phyloP scores from a whole-genome alignment of 2,113 vertebrate species.

The Pluvialis apricaria region DNA sequence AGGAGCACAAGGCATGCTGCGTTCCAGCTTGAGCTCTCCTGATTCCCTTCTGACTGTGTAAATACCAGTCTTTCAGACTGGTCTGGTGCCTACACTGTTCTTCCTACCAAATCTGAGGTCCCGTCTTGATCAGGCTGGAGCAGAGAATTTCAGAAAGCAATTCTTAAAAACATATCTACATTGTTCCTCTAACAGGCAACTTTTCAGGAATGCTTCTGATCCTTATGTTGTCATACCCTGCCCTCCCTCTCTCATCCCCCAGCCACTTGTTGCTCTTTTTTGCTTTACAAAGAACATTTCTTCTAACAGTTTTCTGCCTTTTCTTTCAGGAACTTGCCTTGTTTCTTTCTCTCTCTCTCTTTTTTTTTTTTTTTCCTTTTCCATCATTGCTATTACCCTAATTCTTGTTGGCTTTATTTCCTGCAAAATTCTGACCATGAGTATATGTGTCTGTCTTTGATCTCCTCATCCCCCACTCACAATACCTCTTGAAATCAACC shows the following conservation, averaged over 20 bases:
- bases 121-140: neutral
- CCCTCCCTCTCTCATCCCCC: neutral
- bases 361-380: accelerated
- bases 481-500: neutral
- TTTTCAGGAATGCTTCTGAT: neutral
- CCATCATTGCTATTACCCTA: neutral
- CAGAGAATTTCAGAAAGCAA: neutral
- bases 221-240: neutral
- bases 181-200: neutral
- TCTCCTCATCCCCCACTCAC: neutral
- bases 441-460: neutral
- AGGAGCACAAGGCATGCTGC: neutral
- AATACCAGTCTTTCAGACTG: neutral
- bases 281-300: neutral
- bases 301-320: neutral
- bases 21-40: slow-evolving; percentile 17
- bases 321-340: neutral
- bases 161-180: neutral
- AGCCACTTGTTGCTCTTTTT: neutral
- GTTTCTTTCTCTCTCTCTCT: neutral
- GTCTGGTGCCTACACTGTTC: neutral
- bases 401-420: neutral
- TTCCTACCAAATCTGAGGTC: neutral
- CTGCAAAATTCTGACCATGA: neutral
- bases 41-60: slow-evolving; percentile 15